phyloP scores from a whole-genome alignment of 1,140 invertebrate species.

The Meteorus sp. region DNA sequence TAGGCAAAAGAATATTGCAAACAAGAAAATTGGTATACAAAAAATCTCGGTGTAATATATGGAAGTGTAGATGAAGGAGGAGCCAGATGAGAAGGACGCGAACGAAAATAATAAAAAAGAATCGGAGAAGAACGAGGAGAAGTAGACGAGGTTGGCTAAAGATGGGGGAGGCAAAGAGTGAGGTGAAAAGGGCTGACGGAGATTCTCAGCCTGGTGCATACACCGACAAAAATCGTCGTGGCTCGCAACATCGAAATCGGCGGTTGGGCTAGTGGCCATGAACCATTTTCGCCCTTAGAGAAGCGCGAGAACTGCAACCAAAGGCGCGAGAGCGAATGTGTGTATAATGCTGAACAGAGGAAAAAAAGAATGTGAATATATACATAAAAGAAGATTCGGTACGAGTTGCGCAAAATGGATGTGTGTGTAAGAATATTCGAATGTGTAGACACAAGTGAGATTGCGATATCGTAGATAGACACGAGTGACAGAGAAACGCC shows the following conservation, averaged over 20 bases:
- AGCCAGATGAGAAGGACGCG: not conserved
- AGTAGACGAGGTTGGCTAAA: not conserved
- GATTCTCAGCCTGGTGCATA: too few relatives aligned
- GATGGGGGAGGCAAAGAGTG: not conserved
- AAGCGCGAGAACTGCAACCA: slow-evolving; percentile 15
- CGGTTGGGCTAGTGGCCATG: slow-evolving; percentile 44
- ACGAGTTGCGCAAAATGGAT: slow-evolving; percentile 3
- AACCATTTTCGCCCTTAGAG: slow-evolving; percentile 48
- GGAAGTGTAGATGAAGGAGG: slow-evolving; percentile 2
- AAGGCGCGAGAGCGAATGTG: slow-evolving; percentile 24
- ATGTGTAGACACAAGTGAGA: not conserved
- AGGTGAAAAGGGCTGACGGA: slow-evolving; percentile 14
- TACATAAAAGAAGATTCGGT: slow-evolving; percentile 19
- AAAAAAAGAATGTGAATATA: slow-evolving; percentile 19
- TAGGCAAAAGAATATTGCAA: too few relatives aligned
- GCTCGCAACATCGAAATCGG: slow-evolving; percentile 24
- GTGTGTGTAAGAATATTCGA: too few relatives aligned
- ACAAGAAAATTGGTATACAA: not conserved
- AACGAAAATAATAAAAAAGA: slow-evolving; percentile 22
- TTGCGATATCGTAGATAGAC: not conserved
- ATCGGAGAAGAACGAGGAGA: slow-evolving; percentile 5
- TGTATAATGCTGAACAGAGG: not conserved
- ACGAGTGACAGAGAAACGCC: not conserved
- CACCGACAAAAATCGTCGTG: too few relatives aligned
- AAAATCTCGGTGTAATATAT: slow-evolving; percentile 17